Conservation (phyloP, 2,113 vertebrate species). For the Takifugu flavidus region DNA sequence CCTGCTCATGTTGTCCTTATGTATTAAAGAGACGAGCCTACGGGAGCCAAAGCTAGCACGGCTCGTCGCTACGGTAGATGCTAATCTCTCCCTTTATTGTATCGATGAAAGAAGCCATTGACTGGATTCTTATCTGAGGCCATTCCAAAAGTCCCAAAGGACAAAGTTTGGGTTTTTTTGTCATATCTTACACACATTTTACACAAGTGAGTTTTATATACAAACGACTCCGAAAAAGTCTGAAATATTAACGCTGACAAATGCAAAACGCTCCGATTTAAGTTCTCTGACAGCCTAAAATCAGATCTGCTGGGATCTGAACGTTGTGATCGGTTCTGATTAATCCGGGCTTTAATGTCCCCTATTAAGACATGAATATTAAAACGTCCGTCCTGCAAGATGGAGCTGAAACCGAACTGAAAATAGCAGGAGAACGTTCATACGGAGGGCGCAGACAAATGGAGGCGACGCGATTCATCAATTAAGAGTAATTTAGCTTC, state of each 20-base stretch:
- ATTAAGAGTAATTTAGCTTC: slow-evolving; percentile 77
- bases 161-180: background rate
- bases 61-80: background rate
- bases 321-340: slow-evolving; percentile 39
- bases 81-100: background rate
- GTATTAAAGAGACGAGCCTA: no score
- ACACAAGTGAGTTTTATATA: background rate
- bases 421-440: slow-evolving; percentile 76
- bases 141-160: background rate
- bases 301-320: slow-evolving; percentile 33
- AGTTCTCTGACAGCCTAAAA: slow-evolving; percentile 17
- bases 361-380: slow-evolving; percentile 69
- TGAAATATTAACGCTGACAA: slow-evolving; percentile 10
- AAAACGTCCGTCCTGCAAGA: slow-evolving; percentile 61
- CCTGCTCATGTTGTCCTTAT: no score
- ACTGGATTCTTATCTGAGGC: background rate
- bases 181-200: background rate
- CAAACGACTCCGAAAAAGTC: background rate
- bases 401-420: slow-evolving; percentile 57
- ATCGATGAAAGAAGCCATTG: background rate
- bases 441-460: slow-evolving; percentile 75
- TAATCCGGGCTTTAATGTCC: slow-evolving; percentile 59
- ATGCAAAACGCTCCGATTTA: slow-evolving; percentile 11
- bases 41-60: no score
- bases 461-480: slow-evolving; percentile 74